Base-by-base conservation (phyloP, 1,140 invertebrate genomes). In the Chlorops oryzae region DNA sequence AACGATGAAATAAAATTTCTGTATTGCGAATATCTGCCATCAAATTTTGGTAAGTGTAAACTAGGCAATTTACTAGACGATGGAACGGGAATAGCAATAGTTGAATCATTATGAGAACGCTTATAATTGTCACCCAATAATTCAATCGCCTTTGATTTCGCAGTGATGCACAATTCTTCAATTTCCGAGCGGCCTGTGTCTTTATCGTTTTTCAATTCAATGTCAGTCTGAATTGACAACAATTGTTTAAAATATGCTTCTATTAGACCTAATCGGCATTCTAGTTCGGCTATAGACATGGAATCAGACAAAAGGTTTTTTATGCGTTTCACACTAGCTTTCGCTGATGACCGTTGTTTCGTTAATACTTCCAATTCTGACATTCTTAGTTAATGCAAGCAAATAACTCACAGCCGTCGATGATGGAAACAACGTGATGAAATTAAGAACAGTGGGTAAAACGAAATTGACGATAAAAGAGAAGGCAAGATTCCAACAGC, bases 21-120 rank as follows among this genome's bases (percentile, higher is more conserved):
- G 17, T 44, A 48, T 21, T 53, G 40, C 9, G 34, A 10, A 44
- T 48, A 53, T 38, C 49, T 53, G 1, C 51, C 40, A 27, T 35
- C 21, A 44, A 53, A 49, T 12, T 18, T 18, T 5, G 51, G 46
- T 15, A 53, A 18, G 25, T 53, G 47, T 4, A 47, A 13, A 39
- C 18, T 32, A 7, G 27, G 37, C 12, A n/a, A 24, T 35, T 34
- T 22, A 44, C 35, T 28, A 44, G 21, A 13, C 32, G 3, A 32
- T 12, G 32, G 15, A 7, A 10, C 22, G 1, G 32, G 18, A 28
- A 18, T 15, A 5, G 23, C 22, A 3, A 39, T 7, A 25, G 32
- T 27, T 1, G 32, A 37, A 5, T 38, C 12, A 6, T 44, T n/a
- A 1, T 13, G 13, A 17, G 21, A 2, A 17, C 34, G 39, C 5